These are phyloP conservation scores for Acrossocheilus fasciatus DNA, from an alignment of 2,797 vertebrate species.

Conservation along the genomic window DNA sequence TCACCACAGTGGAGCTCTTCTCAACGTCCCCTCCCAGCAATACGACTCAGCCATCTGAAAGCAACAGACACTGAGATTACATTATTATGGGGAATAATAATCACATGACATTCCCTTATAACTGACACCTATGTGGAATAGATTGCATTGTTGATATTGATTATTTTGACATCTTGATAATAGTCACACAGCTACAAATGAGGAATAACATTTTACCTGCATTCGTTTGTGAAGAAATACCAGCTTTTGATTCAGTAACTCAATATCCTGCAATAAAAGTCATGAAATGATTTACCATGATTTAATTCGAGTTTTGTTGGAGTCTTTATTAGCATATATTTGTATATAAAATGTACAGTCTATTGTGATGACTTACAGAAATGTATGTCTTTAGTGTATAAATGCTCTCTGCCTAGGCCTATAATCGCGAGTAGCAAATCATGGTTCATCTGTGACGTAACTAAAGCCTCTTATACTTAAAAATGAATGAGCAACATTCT, in stretches of 20 bases:
- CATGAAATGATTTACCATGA: neutral
- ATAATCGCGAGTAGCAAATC: neutral
- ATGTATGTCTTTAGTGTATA: neutral
- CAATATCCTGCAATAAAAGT: constrained; percentile 73
- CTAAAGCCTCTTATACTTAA: neutral
- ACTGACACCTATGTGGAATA: neutral
- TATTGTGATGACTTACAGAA: neutral
- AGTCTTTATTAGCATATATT: neutral
- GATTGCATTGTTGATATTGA: neutral
- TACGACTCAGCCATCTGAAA: constrained; percentile 77
- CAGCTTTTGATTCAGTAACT: constrained; percentile 79
- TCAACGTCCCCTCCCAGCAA: constrained; percentile 77
- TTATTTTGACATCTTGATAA: neutral
- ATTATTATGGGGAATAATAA: neutral
- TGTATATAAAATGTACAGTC: neutral
- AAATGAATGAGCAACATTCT: neutral
- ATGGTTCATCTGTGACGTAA: neutral
- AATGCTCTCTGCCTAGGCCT: neutral
- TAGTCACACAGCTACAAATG: neutral
- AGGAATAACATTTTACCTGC: constrained; percentile 69
- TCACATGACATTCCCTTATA: neutral
- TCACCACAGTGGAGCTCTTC: constrained; percentile 80
- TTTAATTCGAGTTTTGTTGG: neutral
- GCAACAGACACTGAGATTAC: constrained; percentile 2
- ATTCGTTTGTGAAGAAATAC: constrained; percentile 80